Evolutionary conservation across 92 coral and sea anemone genomes (phyloP).

Genomic region (Scolanthus callimorphus): DNA sequence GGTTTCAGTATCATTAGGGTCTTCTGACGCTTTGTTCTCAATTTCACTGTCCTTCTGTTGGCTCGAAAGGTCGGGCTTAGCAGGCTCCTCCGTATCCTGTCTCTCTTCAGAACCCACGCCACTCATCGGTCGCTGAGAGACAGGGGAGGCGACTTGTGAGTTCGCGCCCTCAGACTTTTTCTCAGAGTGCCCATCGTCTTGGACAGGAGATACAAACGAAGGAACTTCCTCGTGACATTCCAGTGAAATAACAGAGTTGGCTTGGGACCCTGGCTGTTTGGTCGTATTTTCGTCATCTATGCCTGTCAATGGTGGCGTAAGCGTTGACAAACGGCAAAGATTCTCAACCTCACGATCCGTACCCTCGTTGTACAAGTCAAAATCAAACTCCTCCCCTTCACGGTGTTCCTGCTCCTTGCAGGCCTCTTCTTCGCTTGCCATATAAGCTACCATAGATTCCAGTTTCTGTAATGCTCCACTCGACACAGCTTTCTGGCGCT

Average conservation of each 20-base stretch:
- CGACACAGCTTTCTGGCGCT: constrained; percentile 18
- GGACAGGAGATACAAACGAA: constrained; percentile 63
- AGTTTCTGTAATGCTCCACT: constrained; percentile 87
- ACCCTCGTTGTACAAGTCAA: constrained; percentile 42
- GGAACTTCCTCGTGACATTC: constrained; percentile 88
- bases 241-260: constrained; percentile 70
- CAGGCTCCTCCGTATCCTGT: too few relatives aligned
- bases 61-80: too few relatives aligned
- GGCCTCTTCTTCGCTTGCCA: constrained; percentile 91
- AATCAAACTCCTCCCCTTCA: constrained; percentile 38
- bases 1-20: too few relatives aligned
- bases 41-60: too few relatives aligned
- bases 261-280: constrained; percentile 53
- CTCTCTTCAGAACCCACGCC: too few relatives aligned
- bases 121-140: too few relatives aligned
- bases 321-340: constrained; percentile 49
- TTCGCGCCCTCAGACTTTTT: constrained; percentile 12
- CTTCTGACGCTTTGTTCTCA: too few relatives aligned
- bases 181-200: constrained; percentile 26
- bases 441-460: constrained; percentile 98
- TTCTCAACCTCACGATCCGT: constrained; percentile 70
- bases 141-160: constrained; percentile 23
- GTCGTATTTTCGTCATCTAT: constrained; percentile 13
- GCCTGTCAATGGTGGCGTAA: constrained; percentile 21
- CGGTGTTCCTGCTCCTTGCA: constrained; percentile 58